Conservation (phyloP, 2,113 vertebrate species). For the Echinops telfairi region DNA sequence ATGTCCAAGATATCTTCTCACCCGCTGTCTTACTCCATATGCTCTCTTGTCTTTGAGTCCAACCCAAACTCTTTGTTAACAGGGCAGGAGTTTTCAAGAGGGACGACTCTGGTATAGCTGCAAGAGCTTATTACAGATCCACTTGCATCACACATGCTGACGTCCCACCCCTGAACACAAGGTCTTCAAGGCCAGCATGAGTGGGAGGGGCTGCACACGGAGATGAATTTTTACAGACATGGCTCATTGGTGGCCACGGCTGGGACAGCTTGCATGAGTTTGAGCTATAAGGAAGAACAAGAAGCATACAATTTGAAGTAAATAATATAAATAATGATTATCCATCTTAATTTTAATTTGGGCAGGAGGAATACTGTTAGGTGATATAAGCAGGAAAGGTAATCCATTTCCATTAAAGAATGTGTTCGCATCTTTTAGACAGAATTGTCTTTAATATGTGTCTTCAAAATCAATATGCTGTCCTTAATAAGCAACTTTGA, state of each 20-base stretch:
- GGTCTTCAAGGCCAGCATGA: not conserved
- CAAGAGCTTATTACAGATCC: not conserved
- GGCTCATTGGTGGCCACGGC: accelerated
- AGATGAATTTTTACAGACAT: not conserved
- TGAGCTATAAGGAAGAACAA: not conserved
- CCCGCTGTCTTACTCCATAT: not conserved
- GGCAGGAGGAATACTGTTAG: not conserved
- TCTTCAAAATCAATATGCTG: not conserved
- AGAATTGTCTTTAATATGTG: not conserved
- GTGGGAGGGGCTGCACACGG: not conserved
- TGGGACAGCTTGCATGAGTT: not conserved
- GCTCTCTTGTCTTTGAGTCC: not conserved
- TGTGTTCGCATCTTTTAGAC: not conserved
- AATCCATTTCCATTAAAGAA: not conserved
- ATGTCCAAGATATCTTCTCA: not conserved
- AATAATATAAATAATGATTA: not conserved
- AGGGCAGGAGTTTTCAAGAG: not conserved
- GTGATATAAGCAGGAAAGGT: not conserved
- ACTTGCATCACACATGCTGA: not conserved
- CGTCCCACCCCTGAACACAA: not conserved
- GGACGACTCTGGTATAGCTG: not conserved
- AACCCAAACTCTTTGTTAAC: not conserved
- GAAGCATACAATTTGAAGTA: not conserved
- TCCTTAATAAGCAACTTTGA: no score
- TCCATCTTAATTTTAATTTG: constrained; percentile 9